These are phyloP conservation scores for Tholera decimalis DNA, from an alignment of 2,888 invertebrate genomes.

Conservation along the genomic window DNA sequence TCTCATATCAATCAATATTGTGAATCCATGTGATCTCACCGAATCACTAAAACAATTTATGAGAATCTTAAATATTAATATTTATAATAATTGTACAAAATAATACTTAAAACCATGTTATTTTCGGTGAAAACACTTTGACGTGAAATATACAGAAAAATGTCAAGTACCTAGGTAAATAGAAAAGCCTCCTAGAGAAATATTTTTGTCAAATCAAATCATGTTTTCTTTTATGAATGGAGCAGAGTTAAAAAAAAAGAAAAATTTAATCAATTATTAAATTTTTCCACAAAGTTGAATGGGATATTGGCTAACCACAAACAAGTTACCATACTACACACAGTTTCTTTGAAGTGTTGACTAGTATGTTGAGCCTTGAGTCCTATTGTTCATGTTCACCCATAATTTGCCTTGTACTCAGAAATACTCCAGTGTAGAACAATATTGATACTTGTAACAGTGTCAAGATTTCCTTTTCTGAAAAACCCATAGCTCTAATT, in stretches of 20 bases:
- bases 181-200: neutral
- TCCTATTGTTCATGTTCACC: slow-evolving; percentile 50
- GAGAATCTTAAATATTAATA: neutral
- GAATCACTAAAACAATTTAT: slow-evolving; percentile 93
- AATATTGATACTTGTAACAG: neutral
- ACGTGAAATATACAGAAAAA: neutral
- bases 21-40: slow-evolving; percentile 97
- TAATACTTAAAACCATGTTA: neutral
- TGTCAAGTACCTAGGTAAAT: slow-evolving; percentile 1
- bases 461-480: neutral
- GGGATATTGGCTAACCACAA: slow-evolving; percentile 27
- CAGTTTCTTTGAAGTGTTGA: slow-evolving; percentile 36
- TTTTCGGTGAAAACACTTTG: neutral
- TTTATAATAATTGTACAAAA: neutral
- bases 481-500: slow-evolving; percentile 4
- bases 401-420: slow-evolving; percentile 40
- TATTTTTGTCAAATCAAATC: slow-evolving; percentile 1
- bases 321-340: slow-evolving; percentile 18
- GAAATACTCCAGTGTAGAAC: slow-evolving; percentile 21
- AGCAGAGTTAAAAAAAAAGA: no score
- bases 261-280: no score
- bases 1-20: slow-evolving; percentile 99
- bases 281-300: slow-evolving; percentile 16
- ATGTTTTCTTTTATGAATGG: neutral
- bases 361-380: slow-evolving; percentile 17